These are phyloP conservation scores for Drosophila testacea DNA, from an alignment of 2,888 invertebrate genomes.

Conservation along the genomic window DNA sequence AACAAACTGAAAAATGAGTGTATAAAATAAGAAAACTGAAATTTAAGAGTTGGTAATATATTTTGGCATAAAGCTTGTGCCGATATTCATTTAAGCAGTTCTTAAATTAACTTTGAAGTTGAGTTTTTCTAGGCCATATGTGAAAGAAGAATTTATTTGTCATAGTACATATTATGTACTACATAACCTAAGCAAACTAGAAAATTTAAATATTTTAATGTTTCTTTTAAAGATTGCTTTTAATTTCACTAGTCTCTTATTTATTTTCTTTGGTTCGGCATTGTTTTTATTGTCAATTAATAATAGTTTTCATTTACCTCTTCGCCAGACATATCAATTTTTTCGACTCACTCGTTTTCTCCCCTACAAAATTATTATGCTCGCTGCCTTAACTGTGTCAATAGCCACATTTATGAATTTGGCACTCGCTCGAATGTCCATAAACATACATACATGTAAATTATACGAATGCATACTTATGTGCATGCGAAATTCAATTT, in stretches of 20 bases:
- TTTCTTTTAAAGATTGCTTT: slow-evolving; percentile 3
- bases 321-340: slow-evolving; percentile 22
- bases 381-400: slow-evolving; percentile 70
- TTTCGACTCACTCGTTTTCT: slow-evolving; percentile 27
- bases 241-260: slow-evolving; percentile 26
- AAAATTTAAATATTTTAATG: no score
- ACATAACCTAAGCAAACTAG: no score
- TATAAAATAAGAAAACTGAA: not conserved
- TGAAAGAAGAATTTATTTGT: not conserved
- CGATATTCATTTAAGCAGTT: not conserved
- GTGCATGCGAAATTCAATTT: slow-evolving; percentile 50
- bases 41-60: slow-evolving; percentile 31
- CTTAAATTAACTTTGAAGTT: not conserved
- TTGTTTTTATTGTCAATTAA: slow-evolving; percentile 16
- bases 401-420: slow-evolving; percentile 71
- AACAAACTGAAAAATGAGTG: slow-evolving; percentile 19
- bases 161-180: no score
- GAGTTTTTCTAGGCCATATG: not conserved
- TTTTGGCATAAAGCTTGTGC: slow-evolving; percentile 24
- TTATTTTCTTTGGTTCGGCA: slow-evolving; percentile 16
- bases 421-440: slow-evolving; percentile 47
- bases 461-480: slow-evolving; percentile 11
- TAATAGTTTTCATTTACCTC: slow-evolving; percentile 24
- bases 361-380: slow-evolving; percentile 50
- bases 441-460: not conserved